Conservation (phyloP, 2,888 invertebrate genomes). For the Spilosoma lubricipeda region DNA sequence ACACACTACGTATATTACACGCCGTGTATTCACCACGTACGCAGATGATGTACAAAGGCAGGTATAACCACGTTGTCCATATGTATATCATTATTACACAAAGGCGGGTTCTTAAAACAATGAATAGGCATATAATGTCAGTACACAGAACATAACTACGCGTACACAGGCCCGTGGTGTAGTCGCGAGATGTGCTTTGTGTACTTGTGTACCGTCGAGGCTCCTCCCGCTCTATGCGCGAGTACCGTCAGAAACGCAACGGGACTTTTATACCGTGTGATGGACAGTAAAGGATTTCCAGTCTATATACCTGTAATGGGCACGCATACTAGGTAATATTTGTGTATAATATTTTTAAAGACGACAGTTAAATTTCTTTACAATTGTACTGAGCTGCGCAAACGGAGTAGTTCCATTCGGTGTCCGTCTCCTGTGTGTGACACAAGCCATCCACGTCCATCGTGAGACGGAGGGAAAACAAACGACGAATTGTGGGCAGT, state of each 20-base stretch:
- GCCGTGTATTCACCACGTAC: neutral
- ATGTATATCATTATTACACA: neutral
- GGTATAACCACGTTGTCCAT: neutral
- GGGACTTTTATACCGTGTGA: neutral
- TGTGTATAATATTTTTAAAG: no score
- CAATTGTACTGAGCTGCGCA: no score
- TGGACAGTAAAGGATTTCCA: neutral
- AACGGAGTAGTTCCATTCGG: no score
- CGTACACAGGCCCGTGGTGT: neutral
- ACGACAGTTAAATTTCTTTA: no score
- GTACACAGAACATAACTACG: neutral
- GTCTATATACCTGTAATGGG: no score
- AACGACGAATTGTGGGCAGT: no score
- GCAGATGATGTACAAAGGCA: neutral
- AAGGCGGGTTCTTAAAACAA: constrained; percentile 2
- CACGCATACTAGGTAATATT: no score
- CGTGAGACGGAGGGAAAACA: no score
- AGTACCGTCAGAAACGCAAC: constrained; percentile 43
- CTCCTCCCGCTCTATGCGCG: constrained; percentile 8
- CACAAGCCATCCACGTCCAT: no score
- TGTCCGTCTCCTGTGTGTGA: no score
- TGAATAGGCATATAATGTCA: constrained; percentile 7
- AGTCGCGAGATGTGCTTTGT: neutral
- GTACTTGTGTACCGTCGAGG: neutral
- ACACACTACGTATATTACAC: neutral